Percentiles rank a stretch among this genome's conserved stretches.
Conservation (phyloP, 1,140 invertebrate species). For the Aporrectodea caliginosa region DNA sequence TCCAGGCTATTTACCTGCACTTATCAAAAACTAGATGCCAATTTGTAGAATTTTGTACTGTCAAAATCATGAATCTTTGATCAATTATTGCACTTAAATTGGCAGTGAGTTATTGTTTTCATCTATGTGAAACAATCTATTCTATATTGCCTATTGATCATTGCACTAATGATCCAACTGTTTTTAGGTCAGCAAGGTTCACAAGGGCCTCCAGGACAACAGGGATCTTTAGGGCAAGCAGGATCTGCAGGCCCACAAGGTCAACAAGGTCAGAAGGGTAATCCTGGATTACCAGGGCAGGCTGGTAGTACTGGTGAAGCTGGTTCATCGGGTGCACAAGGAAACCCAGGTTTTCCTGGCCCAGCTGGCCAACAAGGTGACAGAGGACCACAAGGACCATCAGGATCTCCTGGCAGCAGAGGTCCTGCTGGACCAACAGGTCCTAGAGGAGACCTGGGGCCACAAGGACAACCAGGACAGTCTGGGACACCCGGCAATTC, state of each 20-base stretch:
- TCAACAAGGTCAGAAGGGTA: neutral
- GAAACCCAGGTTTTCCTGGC: constrained; percentile 64
- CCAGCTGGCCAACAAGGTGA: constrained; percentile 55
- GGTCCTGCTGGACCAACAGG: constrained; percentile 23
- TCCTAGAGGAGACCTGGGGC: neutral
- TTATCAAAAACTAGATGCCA: neutral
- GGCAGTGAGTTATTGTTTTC: neutral
- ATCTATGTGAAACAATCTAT: neutral
- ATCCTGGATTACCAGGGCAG: constrained; percentile 14
- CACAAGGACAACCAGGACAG: constrained; percentile 22
- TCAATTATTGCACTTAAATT: neutral
- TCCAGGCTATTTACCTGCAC: neutral
- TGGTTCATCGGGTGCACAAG: constrained; percentile 50
- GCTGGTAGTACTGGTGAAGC: constrained; percentile 60
- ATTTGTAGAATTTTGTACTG: neutral
- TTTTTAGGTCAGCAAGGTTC: constrained; percentile 53
- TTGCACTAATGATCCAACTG: neutral
- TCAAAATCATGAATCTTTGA: neutral
- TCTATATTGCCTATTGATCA: neutral
- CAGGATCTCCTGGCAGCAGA: constrained; percentile 36
- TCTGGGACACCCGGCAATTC: constrained; percentile 31
- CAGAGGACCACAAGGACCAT: constrained; percentile 60
- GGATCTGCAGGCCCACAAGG: constrained; percentile 31
- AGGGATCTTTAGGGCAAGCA: constrained; percentile 58
- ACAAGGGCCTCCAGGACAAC: constrained; percentile 52